Evolutionary conservation across 2,888 invertebrate genomes (phyloP).

Genomic region (Torymus auratus): DNA sequence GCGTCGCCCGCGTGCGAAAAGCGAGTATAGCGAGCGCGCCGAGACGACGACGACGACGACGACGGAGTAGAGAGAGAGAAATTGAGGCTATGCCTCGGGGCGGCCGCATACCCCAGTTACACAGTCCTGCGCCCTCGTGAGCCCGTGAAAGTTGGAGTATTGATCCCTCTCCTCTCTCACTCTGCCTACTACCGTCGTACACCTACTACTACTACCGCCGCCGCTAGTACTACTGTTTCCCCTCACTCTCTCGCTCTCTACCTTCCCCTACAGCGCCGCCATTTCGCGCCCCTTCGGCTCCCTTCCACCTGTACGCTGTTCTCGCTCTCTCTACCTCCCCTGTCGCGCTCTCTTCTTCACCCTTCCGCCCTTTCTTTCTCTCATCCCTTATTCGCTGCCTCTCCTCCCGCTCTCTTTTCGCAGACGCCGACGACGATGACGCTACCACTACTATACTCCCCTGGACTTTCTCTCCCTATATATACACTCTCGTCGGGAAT

Average conservation of each 20-base stretch:
- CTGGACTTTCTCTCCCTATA: neutral
- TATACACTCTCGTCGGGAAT: too few species aligned
- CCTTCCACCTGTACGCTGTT: slow-evolving; percentile 16
- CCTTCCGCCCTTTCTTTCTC: neutral
- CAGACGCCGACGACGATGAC: neutral
- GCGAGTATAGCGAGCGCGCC: neutral
- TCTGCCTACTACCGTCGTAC: neutral
- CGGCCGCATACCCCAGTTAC: slow-evolving; percentile 65
- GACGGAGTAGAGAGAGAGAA: neutral
- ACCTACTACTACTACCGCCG: slow-evolving; percentile 48
- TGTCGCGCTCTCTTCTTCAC: neutral
- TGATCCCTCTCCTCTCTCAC: slow-evolving; percentile 64
- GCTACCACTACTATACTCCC: neutral
- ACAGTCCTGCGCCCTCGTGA: slow-evolving; percentile 68
- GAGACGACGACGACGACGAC: neutral
- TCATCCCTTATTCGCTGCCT: neutral
- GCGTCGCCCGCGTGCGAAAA: too few species aligned
- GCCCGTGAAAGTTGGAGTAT: slow-evolving; percentile 70
- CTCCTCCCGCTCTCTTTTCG: neutral
- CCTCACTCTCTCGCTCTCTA: slow-evolving; percentile 46
- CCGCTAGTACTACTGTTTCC: slow-evolving; percentile 45
- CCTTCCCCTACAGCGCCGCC: slow-evolving; percentile 55
- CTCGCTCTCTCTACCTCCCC: slow-evolving; percentile 58
- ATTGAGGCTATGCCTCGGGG: slow-evolving; percentile 48
- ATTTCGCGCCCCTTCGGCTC: slow-evolving; percentile 56